Conservation (phyloP, 1,140 invertebrate species). For the Conus betulinus region DNA sequence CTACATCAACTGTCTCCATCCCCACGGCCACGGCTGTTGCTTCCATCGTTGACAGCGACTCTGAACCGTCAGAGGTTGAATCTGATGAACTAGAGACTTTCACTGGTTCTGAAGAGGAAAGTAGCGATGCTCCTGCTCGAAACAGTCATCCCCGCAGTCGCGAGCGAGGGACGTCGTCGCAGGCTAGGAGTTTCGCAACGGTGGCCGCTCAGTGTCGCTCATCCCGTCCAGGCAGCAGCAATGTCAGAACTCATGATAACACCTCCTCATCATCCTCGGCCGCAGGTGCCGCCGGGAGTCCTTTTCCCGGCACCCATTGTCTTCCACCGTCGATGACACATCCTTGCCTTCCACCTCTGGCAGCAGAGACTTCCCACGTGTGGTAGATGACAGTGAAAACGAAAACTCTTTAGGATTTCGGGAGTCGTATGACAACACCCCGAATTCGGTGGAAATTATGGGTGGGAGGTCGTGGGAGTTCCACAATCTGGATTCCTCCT, state of each 20-base stretch:
- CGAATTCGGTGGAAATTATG: slow-evolving; percentile 30
- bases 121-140: neutral
- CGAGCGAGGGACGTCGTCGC: neutral
- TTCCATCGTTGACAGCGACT: slow-evolving; percentile 38
- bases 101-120: slow-evolving; percentile 69
- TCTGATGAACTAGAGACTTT: slow-evolving; percentile 74
- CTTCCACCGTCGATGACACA: neutral
- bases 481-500: slow-evolving; percentile 30
- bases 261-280: neutral
- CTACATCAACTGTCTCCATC: slow-evolving; percentile 27
- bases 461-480: slow-evolving; percentile 16
- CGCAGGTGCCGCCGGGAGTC: neutral
- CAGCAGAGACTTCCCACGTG: neutral
- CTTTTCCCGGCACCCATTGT: neutral
- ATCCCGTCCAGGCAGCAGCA: neutral
- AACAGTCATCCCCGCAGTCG: neutral
- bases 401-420: slow-evolving; percentile 23
- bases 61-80: slow-evolving; percentile 54
- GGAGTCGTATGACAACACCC: slow-evolving; percentile 25
- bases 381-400: slow-evolving; percentile 30
- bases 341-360: slow-evolving; percentile 21
- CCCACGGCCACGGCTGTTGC: neutral
- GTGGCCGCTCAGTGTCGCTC: neutral
- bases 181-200: slow-evolving; percentile 8
- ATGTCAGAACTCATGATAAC: neutral